These are phyloP conservation scores for Dione juno DNA, from an alignment of 2,888 invertebrate genomes.

Conservation along the genomic window DNA sequence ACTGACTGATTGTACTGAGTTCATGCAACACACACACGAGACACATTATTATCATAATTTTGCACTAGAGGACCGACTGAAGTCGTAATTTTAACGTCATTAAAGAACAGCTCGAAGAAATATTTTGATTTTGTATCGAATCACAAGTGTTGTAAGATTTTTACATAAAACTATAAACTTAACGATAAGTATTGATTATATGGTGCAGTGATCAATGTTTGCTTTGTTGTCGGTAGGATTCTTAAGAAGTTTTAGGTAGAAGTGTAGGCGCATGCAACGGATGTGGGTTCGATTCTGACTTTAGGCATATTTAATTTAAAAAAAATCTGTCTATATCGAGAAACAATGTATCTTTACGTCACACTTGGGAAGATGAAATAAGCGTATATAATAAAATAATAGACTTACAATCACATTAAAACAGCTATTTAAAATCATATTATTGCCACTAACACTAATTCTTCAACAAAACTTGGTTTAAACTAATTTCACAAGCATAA, in stretches of 20 bases:
- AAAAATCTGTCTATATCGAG: no score
- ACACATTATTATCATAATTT: slow-evolving; percentile 16
- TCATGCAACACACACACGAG: not conserved
- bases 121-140: not conserved
- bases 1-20: no score
- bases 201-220: no score
- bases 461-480: not conserved
- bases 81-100: not conserved
- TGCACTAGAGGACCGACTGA: not conserved
- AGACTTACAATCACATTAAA: slow-evolving; percentile 8
- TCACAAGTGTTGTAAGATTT: not conserved
- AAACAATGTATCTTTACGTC: no score
- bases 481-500: not conserved
- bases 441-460: not conserved
- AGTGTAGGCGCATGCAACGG: no score
- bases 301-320: no score
- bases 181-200: no score
- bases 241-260: no score
- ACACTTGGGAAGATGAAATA: no score
- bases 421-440: slow-evolving; percentile 17
- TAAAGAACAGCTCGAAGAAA: not conserved
- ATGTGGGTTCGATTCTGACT: no score
- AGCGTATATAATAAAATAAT: not conserved
- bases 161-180: no score
- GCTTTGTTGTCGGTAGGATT: no score